Conservation (phyloP, 2,888 invertebrate genomes). For the Heliconius sara region DNA sequence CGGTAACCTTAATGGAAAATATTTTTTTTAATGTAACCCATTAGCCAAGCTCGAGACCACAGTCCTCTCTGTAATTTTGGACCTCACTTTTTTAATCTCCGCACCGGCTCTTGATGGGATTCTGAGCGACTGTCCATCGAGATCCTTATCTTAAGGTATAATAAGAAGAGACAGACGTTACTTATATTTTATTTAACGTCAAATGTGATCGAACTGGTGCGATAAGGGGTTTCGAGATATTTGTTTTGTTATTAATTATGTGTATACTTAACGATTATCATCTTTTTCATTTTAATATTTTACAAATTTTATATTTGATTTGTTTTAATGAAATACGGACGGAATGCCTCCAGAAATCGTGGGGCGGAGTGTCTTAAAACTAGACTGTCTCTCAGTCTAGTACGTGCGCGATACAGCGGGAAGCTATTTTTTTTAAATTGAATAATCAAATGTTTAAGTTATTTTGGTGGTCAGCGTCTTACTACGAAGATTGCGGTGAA, state of each 20-base stretch:
- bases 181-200: constrained; percentile 83
- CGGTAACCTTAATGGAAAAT: constrained; percentile 75
- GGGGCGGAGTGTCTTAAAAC: too few species aligned
- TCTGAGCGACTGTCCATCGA: constrained; percentile 79
- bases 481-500: constrained; percentile 34
- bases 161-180: constrained; percentile 82
- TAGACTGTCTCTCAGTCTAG: too few species aligned
- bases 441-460: constrained; percentile 3
- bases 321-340: not conserved
- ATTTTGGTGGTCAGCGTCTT: constrained; percentile 34
- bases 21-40: constrained; percentile 81
- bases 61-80: constrained; percentile 79
- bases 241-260: constrained; percentile 77
- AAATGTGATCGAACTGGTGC: constrained; percentile 76
- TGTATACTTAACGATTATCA: constrained; percentile 60
- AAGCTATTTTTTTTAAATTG: not conserved
- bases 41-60: constrained; percentile 68
- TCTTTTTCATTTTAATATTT: constrained; percentile 47
- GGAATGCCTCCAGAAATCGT: not conserved
- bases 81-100: constrained; percentile 74
- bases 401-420: too few species aligned
- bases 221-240: constrained; percentile 74
- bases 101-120: constrained; percentile 75
- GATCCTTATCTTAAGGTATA: constrained; percentile 80
- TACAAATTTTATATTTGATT: constrained; percentile 28